Percentiles rank a stretch among this genome's conserved stretches.
Evolutionary conservation across 1,140 invertebrate species (phyloP).

Genomic region (Paralvinella palmiformis): DNA sequence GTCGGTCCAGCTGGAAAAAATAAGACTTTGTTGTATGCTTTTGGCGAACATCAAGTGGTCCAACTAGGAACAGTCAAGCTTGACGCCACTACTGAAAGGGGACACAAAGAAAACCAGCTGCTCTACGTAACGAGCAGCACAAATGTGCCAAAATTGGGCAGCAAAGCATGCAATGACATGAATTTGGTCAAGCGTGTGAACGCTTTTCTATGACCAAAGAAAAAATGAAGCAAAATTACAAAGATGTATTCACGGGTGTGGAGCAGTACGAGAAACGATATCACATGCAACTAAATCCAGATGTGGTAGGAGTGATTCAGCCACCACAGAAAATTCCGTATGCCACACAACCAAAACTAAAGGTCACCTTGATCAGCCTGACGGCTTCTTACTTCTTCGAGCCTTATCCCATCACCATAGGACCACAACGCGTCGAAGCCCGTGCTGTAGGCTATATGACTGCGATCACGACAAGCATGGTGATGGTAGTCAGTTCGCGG

Average conservation of each 20-base stretch:
- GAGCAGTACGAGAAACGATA: neutral
- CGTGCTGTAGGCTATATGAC: too few species aligned
- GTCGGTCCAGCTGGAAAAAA: neutral
- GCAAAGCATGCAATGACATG: neutral
- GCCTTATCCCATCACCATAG: too few species aligned
- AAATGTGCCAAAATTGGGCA: neutral
- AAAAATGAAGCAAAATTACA: neutral
- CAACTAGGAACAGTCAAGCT: neutral
- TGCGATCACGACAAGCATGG: too few species aligned
- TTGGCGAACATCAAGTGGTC: neutral
- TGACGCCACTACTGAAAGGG: neutral
- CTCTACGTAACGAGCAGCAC: neutral
- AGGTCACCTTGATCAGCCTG: too few species aligned
- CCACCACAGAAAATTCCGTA: slow-evolving; percentile 15
- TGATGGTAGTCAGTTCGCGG: too few species aligned
- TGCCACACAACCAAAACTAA: neutral
- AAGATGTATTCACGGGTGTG: slow-evolving; percentile 9
- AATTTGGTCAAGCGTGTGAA: slow-evolving; percentile 1
- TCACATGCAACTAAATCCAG: slow-evolving; percentile 15
- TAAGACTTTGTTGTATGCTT: slow-evolving; percentile 6
- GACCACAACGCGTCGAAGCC: too few species aligned
- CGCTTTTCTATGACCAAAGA: neutral
- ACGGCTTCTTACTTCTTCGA: too few species aligned
- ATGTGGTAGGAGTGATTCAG: slow-evolving; percentile 10
- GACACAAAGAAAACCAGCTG: neutral